Percentiles rank a stretch among this genome's conserved stretches.
Evolutionary conservation across 2,113 vertebrate species (phyloP).

Genomic region (Aspiorhynchus laticeps): DNA sequence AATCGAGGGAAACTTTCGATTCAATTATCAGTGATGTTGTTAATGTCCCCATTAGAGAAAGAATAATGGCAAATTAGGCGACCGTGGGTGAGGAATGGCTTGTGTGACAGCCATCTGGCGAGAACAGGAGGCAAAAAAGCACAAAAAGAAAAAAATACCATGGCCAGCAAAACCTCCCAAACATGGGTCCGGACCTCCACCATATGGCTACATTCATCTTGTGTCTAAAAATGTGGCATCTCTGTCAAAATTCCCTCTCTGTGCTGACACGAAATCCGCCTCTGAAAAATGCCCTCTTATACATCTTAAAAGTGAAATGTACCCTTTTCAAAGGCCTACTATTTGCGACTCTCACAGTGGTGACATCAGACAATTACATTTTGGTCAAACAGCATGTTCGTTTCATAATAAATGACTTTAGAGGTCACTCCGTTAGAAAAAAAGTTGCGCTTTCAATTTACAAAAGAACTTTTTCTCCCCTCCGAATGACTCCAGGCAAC

Average conservation of each 20-base stretch:
- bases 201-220: slow-evolving; percentile 55
- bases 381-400: slow-evolving; percentile 45
- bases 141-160: slow-evolving; percentile 22
- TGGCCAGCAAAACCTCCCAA: slow-evolving; percentile 45
- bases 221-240: slow-evolving; percentile 42
- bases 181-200: slow-evolving; percentile 36
- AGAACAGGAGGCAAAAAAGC: slow-evolving; percentile 56
- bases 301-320: slow-evolving; percentile 31
- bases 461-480: slow-evolving; percentile 43
- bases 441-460: slow-evolving; percentile 56
- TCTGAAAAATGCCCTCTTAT: neutral
- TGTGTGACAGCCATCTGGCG: slow-evolving; percentile 79
- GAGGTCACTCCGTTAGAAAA: slow-evolving; percentile 52
- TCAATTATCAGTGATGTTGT: slow-evolving; percentile 75
- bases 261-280: slow-evolving; percentile 26
- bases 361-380: slow-evolving; percentile 39
- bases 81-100: slow-evolving; percentile 68
- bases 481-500: no score
- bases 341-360: slow-evolving; percentile 33
- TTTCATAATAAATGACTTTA: slow-evolving; percentile 44
- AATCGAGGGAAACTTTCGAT: slow-evolving; percentile 67
- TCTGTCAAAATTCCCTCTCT: slow-evolving; percentile 40
- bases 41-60: slow-evolving; percentile 78
- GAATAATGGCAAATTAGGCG: slow-evolving; percentile 77
- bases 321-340: slow-evolving; percentile 19